These are phyloP conservation scores for Glaucidium brasilianum DNA, from an alignment of 2,113 vertebrate genomes.

Conservation along the genomic window DNA sequence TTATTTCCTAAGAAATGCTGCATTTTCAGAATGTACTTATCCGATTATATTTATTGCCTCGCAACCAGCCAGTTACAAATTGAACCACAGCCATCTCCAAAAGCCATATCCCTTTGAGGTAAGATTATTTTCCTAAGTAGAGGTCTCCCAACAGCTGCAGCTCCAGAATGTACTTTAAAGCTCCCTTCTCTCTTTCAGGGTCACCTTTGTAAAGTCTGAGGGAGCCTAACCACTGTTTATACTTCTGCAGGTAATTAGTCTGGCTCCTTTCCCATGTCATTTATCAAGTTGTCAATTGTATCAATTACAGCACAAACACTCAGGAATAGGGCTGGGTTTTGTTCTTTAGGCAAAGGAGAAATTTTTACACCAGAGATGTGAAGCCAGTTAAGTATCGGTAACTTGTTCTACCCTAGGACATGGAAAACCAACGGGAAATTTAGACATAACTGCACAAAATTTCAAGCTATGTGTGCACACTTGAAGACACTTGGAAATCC, in stretches of 20 bases:
- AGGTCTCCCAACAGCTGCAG: constrained; percentile 45
- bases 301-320: constrained; percentile 38
- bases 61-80: background rate
- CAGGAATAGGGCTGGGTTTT: background rate
- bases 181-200: constrained; percentile 47
- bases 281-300: constrained; percentile 53
- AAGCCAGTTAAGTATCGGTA: background rate
- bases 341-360: background rate
- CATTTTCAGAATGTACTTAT: background rate
- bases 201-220: constrained; percentile 39
- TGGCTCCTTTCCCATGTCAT: constrained; percentile 31
- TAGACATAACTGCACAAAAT: background rate
- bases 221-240: constrained; percentile 24
- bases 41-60: background rate
- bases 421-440: background rate
- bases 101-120: constrained; percentile 40
- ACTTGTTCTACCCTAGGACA: background rate
- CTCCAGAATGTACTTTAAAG: constrained; percentile 26
- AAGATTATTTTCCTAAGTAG: constrained; percentile 44
- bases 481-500: background rate
- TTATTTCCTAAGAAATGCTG: background rate
- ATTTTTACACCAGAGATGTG: background rate
- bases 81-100: background rate
- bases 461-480: background rate
- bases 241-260: constrained; percentile 49